phyloP scores from a whole-genome alignment of 1,140 invertebrate species.

The Lepidostoma basale region DNA sequence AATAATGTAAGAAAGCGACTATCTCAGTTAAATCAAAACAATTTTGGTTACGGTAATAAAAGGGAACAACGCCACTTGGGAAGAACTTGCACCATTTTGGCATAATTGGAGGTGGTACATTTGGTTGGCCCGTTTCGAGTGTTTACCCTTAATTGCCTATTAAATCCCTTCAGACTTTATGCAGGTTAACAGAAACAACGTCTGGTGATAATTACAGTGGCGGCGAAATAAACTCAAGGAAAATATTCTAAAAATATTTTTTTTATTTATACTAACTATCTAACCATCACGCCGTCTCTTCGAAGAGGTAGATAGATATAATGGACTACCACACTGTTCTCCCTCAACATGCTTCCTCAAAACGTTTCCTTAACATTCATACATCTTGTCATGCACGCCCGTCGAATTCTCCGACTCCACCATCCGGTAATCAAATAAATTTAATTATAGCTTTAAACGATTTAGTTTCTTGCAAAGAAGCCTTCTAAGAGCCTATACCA shows the following conservation, averaged over 20 bases:
- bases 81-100: slow-evolving; percentile 35
- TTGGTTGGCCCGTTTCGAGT: slow-evolving; percentile 34
- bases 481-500: no score
- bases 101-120: slow-evolving; percentile 37
- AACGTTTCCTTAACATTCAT: no score
- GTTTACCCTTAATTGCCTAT: slow-evolving; percentile 45
- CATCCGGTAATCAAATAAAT: no score
- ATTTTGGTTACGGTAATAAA: slow-evolving; percentile 28
- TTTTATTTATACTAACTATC: background rate
- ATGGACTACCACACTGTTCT: background rate
- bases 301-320: background rate
- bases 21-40: slow-evolving; percentile 3
- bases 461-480: no score
- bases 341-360: no score
- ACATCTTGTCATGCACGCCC: no score
- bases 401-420: no score
- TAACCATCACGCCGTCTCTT: background rate
- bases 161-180: slow-evolving; percentile 39
- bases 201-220: background rate
- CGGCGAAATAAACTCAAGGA: background rate
- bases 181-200: slow-evolving; percentile 30
- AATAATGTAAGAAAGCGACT: background rate
- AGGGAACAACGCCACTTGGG: slow-evolving; percentile 29
- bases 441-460: no score
- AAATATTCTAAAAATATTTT: background rate